A percentile compares a stretch with the other conserved stretches of the same genome.
These are phyloP conservation scores for Cirrhinus molitorella DNA, from an alignment of 2,797 vertebrate species.

Conservation along the genomic window DNA sequence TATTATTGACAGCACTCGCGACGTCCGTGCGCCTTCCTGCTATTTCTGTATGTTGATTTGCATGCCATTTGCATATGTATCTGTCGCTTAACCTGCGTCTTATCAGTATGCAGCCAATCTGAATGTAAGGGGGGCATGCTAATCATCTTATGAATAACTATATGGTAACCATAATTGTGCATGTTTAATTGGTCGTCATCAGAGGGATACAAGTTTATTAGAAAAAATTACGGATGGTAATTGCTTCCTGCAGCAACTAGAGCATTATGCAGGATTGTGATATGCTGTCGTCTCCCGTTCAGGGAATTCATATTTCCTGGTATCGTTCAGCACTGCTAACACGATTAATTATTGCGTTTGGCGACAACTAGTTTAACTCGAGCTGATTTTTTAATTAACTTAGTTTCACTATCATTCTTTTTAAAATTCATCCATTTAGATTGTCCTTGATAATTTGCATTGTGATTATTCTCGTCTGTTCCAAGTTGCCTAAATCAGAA, in stretches of 20 bases:
- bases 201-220: conserved; percentile 84
- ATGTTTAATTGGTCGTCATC: conserved; percentile 83
- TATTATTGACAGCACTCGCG: conserved; percentile 72
- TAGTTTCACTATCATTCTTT: conserved; percentile 62
- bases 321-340: conserved; percentile 69
- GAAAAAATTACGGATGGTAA: conserved; percentile 80
- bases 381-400: conserved; percentile 79
- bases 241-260: conserved; percentile 78
- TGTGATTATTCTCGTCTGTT: conserved; percentile 32
- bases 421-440: conserved; percentile 1
- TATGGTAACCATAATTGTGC: conserved; percentile 81
- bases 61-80: conserved; percentile 76
- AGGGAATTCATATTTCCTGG: conserved; percentile 73
- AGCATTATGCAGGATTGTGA: conserved; percentile 70
- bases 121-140: conserved; percentile 80
- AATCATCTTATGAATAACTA: conserved; percentile 82
- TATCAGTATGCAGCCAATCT: conserved; percentile 79
- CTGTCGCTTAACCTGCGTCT: conserved; percentile 67
- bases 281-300: conserved; percentile 76
- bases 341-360: conserved; percentile 75
- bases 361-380: conserved; percentile 74
- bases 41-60: conserved; percentile 77
- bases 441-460: conserved; percentile 34
- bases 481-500: conserved; percentile 28
- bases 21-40: conserved; percentile 72